phyloP scores from a whole-genome alignment of 2,113 vertebrate species.

The Sminthopsis crassicaudata region DNA sequence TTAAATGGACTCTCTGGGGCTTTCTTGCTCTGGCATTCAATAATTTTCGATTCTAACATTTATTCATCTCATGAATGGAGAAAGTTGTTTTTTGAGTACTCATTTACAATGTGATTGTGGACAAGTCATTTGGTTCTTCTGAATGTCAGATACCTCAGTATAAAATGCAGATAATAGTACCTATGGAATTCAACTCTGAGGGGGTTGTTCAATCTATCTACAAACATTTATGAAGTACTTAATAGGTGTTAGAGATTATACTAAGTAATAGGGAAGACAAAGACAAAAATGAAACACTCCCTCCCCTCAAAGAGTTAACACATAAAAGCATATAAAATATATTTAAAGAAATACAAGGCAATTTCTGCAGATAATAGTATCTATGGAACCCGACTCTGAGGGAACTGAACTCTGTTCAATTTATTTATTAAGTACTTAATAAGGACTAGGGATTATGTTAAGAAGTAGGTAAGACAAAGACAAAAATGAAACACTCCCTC shows the following conservation, averaged over 20 bases:
- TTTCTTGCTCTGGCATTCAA: neutral
- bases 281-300: neutral
- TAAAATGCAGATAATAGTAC: neutral
- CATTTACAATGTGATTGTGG: slow-evolving; percentile 28
- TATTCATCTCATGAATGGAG: neutral
- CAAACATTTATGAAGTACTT: neutral
- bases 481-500: neutral
- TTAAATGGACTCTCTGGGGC: neutral
- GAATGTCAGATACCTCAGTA: slow-evolving; percentile 56
- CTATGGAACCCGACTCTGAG: neutral
- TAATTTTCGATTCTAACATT: neutral
- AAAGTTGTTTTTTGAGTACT: neutral
- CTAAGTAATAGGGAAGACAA: neutral
- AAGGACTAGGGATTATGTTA: neutral
- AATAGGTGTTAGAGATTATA: neutral
- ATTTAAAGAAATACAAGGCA: no score
- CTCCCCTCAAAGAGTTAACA: neutral
- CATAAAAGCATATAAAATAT: neutral
- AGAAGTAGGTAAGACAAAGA: neutral
- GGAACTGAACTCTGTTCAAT: neutral
- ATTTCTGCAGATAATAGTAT: neutral
- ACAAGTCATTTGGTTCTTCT: slow-evolving; percentile 56
- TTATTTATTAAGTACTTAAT: neutral
- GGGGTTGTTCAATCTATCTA: neutral
- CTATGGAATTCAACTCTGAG: neutral